Percentiles rank a stretch among this genome's conserved stretches.
Evolutionary conservation across 2,113 vertebrate genomes (phyloP).

Genomic region (Embiotoca jacksoni): DNA sequence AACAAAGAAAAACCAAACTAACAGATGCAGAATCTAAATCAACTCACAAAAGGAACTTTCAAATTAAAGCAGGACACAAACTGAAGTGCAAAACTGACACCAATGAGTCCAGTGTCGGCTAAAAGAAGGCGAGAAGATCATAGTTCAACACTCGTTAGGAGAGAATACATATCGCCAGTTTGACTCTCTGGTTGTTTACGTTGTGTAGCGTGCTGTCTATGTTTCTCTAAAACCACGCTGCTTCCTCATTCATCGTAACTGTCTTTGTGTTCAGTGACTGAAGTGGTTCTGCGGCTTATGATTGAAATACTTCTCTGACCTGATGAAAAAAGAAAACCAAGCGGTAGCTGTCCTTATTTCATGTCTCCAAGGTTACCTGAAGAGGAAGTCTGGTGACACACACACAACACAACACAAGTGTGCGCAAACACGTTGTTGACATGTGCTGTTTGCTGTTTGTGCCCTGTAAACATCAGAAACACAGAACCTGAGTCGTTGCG

Average conservation of each 20-base stretch:
- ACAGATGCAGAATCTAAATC: too few relatives aligned
- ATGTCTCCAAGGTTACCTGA: slow-evolving; percentile 40
- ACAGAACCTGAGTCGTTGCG: background rate
- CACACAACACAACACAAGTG: background rate
- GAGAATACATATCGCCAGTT: too few relatives aligned
- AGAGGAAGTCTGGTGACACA: background rate
- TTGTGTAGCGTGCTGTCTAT: too few relatives aligned
- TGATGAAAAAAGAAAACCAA: slow-evolving; percentile 15
- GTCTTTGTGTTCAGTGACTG: background rate
- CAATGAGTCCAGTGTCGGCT: too few relatives aligned
- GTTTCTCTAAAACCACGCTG: background rate
- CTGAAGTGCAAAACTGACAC: too few relatives aligned
- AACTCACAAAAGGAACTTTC: too few relatives aligned
- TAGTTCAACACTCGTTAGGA: too few relatives aligned
- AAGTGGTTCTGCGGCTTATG: slow-evolving; percentile 17
- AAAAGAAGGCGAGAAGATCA: too few relatives aligned
- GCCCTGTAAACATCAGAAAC: background rate
- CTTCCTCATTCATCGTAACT: background rate
- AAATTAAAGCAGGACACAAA: too few relatives aligned
- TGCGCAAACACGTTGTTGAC: background rate
- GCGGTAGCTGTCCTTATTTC: slow-evolving; percentile 23
- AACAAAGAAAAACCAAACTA: too few relatives aligned
- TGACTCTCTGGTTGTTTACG: too few relatives aligned
- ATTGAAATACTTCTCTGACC: slow-evolving; percentile 31
- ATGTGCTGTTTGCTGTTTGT: background rate